Evolutionary conservation across 92 coral and sea anemone genomes (phyloP).

Genomic region (Umimayanthus kanabou): DNA sequence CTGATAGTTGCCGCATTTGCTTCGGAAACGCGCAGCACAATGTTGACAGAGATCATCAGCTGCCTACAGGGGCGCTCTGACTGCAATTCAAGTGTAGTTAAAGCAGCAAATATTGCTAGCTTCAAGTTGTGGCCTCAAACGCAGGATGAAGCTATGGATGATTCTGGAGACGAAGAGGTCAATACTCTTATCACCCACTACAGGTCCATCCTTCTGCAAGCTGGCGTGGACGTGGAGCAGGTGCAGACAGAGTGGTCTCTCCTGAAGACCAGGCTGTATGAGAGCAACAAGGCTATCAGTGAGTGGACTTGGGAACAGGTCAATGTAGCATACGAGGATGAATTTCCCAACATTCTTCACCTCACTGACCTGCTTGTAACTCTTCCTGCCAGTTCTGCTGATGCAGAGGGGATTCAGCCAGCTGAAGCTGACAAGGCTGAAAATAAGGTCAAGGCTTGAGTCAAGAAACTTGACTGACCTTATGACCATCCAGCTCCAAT

Average conservation of each 20-base stretch:
- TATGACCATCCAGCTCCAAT: constrained; percentile 18
- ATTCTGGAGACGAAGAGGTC: background rate
- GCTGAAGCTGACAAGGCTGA: constrained; percentile 39
- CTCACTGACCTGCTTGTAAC: constrained; percentile 34
- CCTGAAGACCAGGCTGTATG: constrained; percentile 13
- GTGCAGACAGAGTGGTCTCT: constrained; percentile 3
- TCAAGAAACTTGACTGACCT: constrained; percentile 13
- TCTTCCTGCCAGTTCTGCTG: constrained; percentile 42
- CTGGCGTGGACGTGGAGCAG: constrained; percentile 19
- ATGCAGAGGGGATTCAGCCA: constrained; percentile 32
- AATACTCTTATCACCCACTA: constrained; percentile 9
- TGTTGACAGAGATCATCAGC: too few relatives aligned
- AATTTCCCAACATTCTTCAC: constrained; percentile 12
- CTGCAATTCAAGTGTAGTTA: background rate
- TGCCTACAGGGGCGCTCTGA: too few relatives aligned
- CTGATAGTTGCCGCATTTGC: too few relatives aligned
- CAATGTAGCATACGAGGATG: constrained; percentile 21
- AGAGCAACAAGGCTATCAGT: constrained; percentile 10
- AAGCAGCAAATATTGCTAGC: constrained; percentile 9
- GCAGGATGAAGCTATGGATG: background rate
- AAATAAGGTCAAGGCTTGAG: constrained; percentile 9
- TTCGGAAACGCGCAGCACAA: too few relatives aligned
- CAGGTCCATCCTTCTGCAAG: background rate
- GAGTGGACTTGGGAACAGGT: constrained; percentile 34
- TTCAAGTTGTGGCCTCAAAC: constrained; percentile 16